These are phyloP conservation scores for Eupithecia pulchellata DNA, from an alignment of 2,888 invertebrate species.

Conservation along the genomic window DNA sequence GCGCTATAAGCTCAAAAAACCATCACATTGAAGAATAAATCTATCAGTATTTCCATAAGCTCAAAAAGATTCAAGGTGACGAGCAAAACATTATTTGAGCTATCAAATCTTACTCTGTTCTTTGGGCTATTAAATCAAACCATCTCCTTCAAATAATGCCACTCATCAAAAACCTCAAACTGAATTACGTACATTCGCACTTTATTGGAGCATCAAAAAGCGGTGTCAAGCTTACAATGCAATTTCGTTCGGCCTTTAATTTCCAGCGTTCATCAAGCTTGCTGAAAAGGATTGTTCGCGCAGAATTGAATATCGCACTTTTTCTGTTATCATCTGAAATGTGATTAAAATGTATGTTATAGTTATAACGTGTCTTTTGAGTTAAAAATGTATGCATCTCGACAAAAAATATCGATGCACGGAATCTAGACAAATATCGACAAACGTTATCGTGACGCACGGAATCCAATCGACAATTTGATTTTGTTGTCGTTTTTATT, in stretches of 20 bases:
- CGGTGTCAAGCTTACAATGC: slow-evolving; percentile 20
- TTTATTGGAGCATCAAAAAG: slow-evolving; percentile 7
- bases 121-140: neutral
- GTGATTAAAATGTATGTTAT: neutral
- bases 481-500: no score
- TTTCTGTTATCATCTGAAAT: neutral
- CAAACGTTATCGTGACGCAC: no score
- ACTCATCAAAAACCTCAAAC: slow-evolving; percentile 17
- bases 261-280: slow-evolving; percentile 15
- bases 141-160: neutral
- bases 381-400: no score
- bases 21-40: no score
- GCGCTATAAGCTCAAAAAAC: no score
- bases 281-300: slow-evolving; percentile 13
- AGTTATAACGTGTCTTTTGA: neutral
- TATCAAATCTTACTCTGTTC: neutral
- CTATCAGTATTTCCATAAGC: no score
- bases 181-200: slow-evolving; percentile 10
- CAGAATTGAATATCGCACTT: neutral
- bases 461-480: no score
- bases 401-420: no score
- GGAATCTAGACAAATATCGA: no score
- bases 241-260: slow-evolving; percentile 13
- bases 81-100: neutral
- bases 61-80: neutral